Base-by-base conservation (phyloP, 2,888 invertebrate species). In the Linyphia triangularis region DNA sequence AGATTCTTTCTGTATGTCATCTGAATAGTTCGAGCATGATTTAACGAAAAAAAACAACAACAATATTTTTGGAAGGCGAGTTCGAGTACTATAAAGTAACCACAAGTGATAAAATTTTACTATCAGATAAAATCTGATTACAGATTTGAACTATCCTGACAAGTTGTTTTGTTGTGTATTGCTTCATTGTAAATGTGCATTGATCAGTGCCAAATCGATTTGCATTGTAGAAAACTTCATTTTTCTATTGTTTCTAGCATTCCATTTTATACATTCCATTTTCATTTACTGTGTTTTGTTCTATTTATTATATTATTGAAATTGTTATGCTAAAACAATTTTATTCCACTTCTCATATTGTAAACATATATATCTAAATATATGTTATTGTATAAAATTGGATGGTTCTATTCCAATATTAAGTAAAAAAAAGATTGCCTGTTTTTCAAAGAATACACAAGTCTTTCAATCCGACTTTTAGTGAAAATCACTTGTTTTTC, bases 181-280 rank as follows among this genome's bases (percentile, higher is more conserved):
- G 59, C 19, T 22, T 59, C 70, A 81, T 82, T 72, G 37, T 72
- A 73, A 26, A 65, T n/a, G 37, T 43, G 22, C 69, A 81, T 70
- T 28, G 33, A n/a, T 51, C 59, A 73, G 83, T 83, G 83, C 83
- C 83, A 83, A 83, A 83, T 63, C 28, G 51, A 83, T 75, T 83
- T 67, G 65, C 57, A 83, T 75, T 83, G 65, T 83, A 57, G 59
- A 65, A 67, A 75, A 10, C n/a, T 30, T 77, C 77, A 77, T 77
- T 26, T 40, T 75, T 33, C 24, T 43, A 7, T 43, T 43, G 3
- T 43, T 43, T 43, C 43, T 16, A 30, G 13, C 63, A 63, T 40
- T 78, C 19, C 43, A 67, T 77, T 37, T 78, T 77, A 16, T 6
- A 51, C n/a, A 37, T 30, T 73, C 4, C n/a, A 13, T n/a, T n/a